Evolutionary conservation across 2,888 invertebrate genomes (phyloP).

Genomic region (Pristionchus exspectatus): DNA sequence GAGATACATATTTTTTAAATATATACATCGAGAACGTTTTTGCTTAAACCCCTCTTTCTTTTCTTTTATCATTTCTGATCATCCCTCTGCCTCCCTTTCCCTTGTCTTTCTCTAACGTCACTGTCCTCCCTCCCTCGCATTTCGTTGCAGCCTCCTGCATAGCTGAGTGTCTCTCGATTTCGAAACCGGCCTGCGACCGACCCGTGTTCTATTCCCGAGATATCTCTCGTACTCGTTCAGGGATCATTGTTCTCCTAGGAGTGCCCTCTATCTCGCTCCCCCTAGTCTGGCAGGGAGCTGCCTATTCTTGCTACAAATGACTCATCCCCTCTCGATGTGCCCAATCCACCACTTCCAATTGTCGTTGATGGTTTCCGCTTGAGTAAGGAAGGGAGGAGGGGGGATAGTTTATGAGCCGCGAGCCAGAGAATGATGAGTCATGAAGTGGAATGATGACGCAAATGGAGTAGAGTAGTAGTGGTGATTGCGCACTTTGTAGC

Average conservation of each 20-base stretch:
- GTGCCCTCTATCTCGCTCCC: neutral
- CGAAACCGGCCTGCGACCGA: neutral
- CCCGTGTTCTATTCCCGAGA: neutral
- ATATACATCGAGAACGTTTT: neutral
- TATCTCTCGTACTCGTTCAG: neutral
- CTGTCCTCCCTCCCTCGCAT: conserved; percentile 19
- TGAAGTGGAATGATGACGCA: neutral
- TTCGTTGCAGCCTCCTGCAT: neutral
- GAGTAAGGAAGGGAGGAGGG: neutral
- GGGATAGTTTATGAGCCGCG: conserved; percentile 24
- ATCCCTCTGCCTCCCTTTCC: neutral
- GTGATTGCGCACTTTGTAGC: neutral
- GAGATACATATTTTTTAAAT: neutral
- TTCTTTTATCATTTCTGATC: neutral
- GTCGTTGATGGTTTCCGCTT: conserved; percentile 17
- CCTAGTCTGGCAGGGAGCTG: neutral
- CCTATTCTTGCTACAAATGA: neutral
- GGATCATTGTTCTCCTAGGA: neutral
- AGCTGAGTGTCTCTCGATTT: neutral
- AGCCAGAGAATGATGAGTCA: neutral
- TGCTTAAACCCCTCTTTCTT: neutral
- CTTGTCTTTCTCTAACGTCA: neutral
- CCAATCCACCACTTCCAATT: neutral
- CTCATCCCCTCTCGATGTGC: neutral
- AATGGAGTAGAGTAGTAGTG: neutral